Percentiles rank a stretch among this genome's conserved stretches.
phyloP scores from a whole-genome alignment of 2,113 vertebrate genomes.

The Dryoscopus gambensis region DNA sequence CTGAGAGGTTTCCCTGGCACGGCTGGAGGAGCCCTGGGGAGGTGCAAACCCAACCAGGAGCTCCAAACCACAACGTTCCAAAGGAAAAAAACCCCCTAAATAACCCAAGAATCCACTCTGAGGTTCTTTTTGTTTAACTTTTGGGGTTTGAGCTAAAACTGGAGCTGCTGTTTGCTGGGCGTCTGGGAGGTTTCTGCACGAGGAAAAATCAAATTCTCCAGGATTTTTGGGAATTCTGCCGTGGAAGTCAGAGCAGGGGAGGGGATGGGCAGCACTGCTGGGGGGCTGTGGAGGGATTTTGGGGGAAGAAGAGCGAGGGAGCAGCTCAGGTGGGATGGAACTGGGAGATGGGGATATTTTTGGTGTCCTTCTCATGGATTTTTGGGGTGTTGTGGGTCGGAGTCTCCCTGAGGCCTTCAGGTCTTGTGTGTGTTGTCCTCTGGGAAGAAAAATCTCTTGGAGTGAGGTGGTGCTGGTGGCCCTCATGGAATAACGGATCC shows the following conservation, averaged over 20 bases:
- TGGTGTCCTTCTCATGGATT: not conserved
- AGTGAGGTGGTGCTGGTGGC: not conserved
- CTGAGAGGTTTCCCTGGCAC: fast-evolving
- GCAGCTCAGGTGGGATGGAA: not conserved
- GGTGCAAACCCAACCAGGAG: not conserved
- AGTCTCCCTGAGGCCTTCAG: not conserved
- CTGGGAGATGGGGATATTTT: not conserved
- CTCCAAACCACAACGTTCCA: not conserved
- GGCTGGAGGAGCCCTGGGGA: not conserved
- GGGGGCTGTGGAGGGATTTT: not conserved
- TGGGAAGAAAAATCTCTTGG: not conserved
- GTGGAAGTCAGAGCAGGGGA: not conserved
- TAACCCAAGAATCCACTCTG: not conserved
- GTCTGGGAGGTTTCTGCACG: not conserved
- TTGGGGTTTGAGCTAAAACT: not conserved
- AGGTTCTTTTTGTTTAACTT: not conserved
- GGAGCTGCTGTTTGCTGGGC: not conserved
- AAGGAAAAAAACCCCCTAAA: not conserved
- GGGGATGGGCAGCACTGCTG: not conserved
- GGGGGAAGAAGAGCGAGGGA: not conserved
- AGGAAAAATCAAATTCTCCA: not conserved
- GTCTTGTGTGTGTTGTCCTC: not conserved
- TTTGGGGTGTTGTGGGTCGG: not conserved
- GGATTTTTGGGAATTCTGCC: not conserved
- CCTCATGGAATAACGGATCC: fast-evolving